Percentiles rank a stretch among this genome's conserved stretches.
These are phyloP conservation scores for Asarcornis scutulata DNA, from an alignment of 2,113 vertebrate species.

Conservation along the genomic window DNA sequence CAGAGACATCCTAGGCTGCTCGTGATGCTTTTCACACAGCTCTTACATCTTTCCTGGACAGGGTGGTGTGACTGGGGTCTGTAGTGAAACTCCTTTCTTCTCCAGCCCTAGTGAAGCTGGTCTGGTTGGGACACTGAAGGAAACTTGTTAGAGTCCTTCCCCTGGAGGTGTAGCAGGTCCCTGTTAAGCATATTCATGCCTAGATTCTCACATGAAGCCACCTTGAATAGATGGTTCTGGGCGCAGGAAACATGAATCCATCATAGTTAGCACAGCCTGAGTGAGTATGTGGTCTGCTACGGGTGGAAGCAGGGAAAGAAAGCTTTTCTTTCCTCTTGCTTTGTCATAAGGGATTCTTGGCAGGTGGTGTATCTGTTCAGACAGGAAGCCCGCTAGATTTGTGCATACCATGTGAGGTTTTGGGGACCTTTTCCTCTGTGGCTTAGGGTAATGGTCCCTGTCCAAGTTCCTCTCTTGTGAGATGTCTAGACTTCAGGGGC, in stretches of 20 bases:
- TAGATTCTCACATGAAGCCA: background rate
- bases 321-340: background rate
- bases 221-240: background rate
- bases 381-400: too few species aligned
- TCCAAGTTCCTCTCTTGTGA: background rate
- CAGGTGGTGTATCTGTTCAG: rapidly evolving
- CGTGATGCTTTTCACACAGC: background rate
- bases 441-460: background rate
- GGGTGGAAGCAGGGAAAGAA: background rate
- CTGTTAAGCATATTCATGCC: background rate
- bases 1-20: background rate
- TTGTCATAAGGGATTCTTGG: background rate
- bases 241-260: background rate
- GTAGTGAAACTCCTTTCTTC: background rate
- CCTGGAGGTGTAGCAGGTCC: background rate
- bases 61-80: background rate
- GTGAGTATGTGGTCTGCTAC: background rate
- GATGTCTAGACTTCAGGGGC: conserved; percentile 7
- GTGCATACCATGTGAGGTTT: background rate
- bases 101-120: background rate
- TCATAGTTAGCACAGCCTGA: background rate
- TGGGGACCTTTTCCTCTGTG: background rate
- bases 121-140: background rate
- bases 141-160: background rate
- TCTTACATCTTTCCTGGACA: background rate